Base-by-base conservation (phyloP, 2,888 invertebrate species). In the Mesochorus sp. region DNA sequence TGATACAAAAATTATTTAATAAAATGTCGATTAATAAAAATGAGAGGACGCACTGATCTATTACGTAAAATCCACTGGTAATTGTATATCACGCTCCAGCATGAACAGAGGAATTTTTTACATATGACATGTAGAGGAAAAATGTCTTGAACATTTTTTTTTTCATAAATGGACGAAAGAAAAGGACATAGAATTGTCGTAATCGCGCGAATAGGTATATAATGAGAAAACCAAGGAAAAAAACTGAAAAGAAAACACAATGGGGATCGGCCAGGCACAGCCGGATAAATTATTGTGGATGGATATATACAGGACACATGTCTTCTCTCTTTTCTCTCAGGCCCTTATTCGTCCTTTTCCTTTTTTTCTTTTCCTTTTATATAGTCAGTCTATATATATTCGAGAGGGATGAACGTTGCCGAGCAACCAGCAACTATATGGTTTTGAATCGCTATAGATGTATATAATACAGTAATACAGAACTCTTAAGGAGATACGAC, bases 321-420 rank as follows among this genome's bases (percentile, higher is more conserved):
- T 37, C 72, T 34, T 21, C 37, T n/a, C 51, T 67, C 49, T 49
- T 34, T 42, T 17, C 42, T 55, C 51, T 49, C 21, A 8, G 39
- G 47, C 21, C 28, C 10, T 21, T 53, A 39, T n/a, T 51, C 42
- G 21, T 51, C 34, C 42, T 68, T 57, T 26, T 31, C 64, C 14
- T 34, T 37, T 19, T 64, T 57, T 47, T 28, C n/a, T 37, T 17
- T 37, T 64, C 14, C 31, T 55, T 55, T 55, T 55, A 28, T 67
- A 12, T 31, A n/a, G n/a, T n/a, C n/a, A n/a, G n/a, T n/a, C 42
- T 26, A 14, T n/a, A 6, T 4, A 26, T 51, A 28, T 59, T 57
- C 39, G 79, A 51, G 62, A 61, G 64, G 66, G 49, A 68, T 47
- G 78, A 53, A 57, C 37, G 76, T 34, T 71, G 53, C 79, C 57